Base-by-base conservation (phyloP, 2,113 vertebrate species). In the Sitta europaea region DNA sequence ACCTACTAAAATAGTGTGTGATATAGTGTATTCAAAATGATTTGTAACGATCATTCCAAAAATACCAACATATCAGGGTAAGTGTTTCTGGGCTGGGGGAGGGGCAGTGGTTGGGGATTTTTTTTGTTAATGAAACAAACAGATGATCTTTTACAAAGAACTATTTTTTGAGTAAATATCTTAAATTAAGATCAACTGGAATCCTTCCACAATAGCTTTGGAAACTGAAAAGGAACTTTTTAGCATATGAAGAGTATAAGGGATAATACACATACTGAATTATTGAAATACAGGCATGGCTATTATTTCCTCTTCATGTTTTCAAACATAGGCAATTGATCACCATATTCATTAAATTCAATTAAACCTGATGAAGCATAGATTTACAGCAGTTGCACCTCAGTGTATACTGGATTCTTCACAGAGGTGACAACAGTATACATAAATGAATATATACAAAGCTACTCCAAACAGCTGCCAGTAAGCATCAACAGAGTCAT, bases 101-200 rank as follows among this genome's bases (percentile, higher is more conserved):
- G 42, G 42, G 42, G 12, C 6, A 15, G 12, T 61, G 20, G 67
- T 57, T 11, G 16, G n/a, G 1, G 1, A n/a, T n/a, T 2, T 6
- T 28, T 27, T 54, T 36, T 2, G 9, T 68, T 65, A 76, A 66
- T 33, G 10, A 62, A 83, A 62, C 5, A 21, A 85, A 72, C 2
- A 55, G 8, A 53, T 55, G 7, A 55, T 6, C 10, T 45, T 58
- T 65, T 28, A 59, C 5, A 29, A 47, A 43, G 57, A 28, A 11
- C 1, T 17, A 12, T 13, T 53, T 67, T 67, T 79, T 57, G 29
- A 40, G 31, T 35, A 88, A 70, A 31, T 63, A 79, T 43, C 59
- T 82, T 61, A 71, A 63, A 66, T 35, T 54, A 11, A 51, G 5
- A 63, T 54, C n/a, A 84, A 48, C 1, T 81, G 4, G 11, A 67